Evolutionary conservation across 1,140 invertebrate genomes (phyloP).

Genomic region (Rhopalosiphum padi): DNA sequence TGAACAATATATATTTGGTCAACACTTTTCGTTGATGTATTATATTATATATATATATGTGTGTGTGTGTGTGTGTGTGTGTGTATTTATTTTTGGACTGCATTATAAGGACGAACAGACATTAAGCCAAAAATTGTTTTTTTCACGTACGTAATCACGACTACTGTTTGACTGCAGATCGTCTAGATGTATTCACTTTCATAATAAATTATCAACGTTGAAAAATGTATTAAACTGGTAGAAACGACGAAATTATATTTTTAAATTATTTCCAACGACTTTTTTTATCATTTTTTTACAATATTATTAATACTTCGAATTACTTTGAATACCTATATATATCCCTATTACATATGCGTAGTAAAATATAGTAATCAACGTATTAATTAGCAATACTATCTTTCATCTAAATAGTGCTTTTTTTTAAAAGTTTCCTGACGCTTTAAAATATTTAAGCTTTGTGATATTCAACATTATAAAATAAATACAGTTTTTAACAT

Average conservation of each 20-base stretch:
- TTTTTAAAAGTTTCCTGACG: not conserved
- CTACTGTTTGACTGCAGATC: not conserved
- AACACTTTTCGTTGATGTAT: not conserved
- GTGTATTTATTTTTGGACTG: not conserved
- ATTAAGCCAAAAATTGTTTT: not conserved
- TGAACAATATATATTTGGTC: not conserved
- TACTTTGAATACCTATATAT: not conserved
- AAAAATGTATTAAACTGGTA: not conserved
- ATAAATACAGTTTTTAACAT: too few species aligned
- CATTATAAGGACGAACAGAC: not conserved
- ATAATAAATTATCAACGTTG: not conserved
- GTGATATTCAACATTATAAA: not conserved
- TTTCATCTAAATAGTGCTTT: not conserved
- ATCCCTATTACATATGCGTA: not conserved
- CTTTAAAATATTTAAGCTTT: not conserved
- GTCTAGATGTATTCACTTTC: not conserved
- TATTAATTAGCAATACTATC: not conserved
- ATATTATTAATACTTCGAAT: not conserved
- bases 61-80: not conserved
- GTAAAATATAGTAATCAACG: not conserved
- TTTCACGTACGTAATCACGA: not conserved
- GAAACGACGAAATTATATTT: not conserved
- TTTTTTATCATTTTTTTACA: not conserved
- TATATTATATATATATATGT: not conserved
- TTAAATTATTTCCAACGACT: not conserved